Evolutionary conservation across 2,888 invertebrate genomes (phyloP), one percentile per base, ranked within the genome.

Genomic region (Phyllotreta cruciferae): DNA sequence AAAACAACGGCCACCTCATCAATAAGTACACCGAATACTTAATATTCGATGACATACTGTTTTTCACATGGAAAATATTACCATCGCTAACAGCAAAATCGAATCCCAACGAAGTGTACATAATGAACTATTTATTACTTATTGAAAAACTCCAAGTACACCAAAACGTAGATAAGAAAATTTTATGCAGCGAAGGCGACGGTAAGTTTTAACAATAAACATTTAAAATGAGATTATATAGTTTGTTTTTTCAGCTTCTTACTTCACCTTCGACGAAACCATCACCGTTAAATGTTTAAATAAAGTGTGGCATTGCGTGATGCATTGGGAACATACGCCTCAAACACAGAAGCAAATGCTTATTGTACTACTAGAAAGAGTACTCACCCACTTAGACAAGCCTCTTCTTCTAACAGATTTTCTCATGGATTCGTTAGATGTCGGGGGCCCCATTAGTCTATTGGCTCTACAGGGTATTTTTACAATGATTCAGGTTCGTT

Each of bases 381-480:
- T 96, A 34, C 85, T 97, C 83, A 88, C 90, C 11, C 87, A 93
- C 79, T 84, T 97, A 70, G 86, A 88, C 41, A 89, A 90, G 73
- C 96, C 97, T 7, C 84, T 94, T 58, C 83, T 92, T 65, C 85
- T 96, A 71, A 94, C 95, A 1, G 97, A 97, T 79, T 96, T 96
- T 82, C 85, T 98, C 14, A 93, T 95, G 85, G 91, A 94, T 75
- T 93, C 94, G 0, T 87, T 96, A 69, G 92, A 94, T 77, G 86
- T 90, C 50, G 93, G 94, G 71, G 96, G 97, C 6, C 89, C 93
- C 0, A 88, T 94, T 65, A 92, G 95, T 77, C 85, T 98, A 76
- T 83, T 98, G 56, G 94, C 97, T 0, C 83, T 98, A 8, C 96
- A 96, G 79, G 96, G 97, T 13, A 89, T 98, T 57, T 92, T 96